Evolutionary conservation across 2,888 invertebrate genomes (phyloP).

Genomic region (Drosophila meridionalis): DNA sequence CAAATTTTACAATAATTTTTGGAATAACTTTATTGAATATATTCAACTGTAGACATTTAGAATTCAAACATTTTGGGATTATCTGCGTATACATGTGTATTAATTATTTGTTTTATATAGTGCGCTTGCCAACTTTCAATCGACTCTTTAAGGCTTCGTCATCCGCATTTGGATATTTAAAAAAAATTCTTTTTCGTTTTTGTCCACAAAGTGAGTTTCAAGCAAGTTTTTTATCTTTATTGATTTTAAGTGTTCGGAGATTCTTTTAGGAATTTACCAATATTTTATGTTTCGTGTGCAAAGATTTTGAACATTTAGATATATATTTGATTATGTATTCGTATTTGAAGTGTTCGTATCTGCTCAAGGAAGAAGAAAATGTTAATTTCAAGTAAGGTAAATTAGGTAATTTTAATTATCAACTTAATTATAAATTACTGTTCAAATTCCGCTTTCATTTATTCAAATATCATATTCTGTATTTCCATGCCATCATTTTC

Average conservation of each 20-base stretch:
- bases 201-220: neutral
- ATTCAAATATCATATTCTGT: too few relatives aligned
- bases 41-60: constrained; percentile 1
- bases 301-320: neutral
- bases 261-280: neutral
- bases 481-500: too few relatives aligned
- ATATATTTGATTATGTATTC: neutral
- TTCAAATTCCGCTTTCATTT: too few relatives aligned
- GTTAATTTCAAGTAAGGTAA: constrained; percentile 2
- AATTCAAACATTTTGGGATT: constrained; percentile 19
- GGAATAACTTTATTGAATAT: constrained; percentile 19
- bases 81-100: neutral
- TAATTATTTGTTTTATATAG: neutral
- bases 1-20: neutral
- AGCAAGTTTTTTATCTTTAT: neutral
- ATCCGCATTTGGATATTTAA: neutral
- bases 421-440: too few relatives aligned
- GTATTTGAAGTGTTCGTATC: neutral
- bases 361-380: neutral
- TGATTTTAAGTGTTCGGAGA: neutral
- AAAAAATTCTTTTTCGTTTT: neutral
- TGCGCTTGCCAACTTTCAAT: neutral
- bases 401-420: neutral
- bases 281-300: neutral
- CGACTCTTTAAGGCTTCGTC: neutral